Conservation (phyloP, 2,888 invertebrate genomes). For the Heliconius ethilla region DNA sequence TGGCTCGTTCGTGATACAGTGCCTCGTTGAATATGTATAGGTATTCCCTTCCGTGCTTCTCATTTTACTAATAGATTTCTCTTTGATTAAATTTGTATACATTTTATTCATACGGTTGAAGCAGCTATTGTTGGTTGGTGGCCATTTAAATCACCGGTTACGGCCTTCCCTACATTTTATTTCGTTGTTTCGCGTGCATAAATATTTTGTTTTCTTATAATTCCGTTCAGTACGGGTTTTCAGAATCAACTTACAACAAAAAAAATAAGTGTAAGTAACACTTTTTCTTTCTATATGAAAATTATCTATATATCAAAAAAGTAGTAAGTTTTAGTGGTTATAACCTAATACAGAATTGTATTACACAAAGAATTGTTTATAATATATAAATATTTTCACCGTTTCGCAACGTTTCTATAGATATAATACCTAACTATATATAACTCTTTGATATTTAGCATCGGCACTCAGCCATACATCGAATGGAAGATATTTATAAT, state of each 20-base stretch:
- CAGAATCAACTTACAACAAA: too few species aligned
- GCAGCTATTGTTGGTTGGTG: constrained; percentile 73
- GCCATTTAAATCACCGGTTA: constrained; percentile 69
- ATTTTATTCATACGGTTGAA: constrained; percentile 77
- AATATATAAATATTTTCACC: constrained; percentile 1
- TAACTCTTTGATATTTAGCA: constrained; percentile 72
- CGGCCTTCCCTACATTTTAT: constrained; percentile 58
- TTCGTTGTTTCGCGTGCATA: constrained; percentile 44
- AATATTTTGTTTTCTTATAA: constrained; percentile 46
- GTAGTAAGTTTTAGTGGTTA: too few species aligned
- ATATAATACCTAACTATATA: constrained; percentile 27
- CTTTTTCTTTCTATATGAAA: too few species aligned
- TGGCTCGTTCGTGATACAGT: constrained; percentile 81
- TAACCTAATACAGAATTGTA: too few species aligned
- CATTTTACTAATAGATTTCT: constrained; percentile 83
- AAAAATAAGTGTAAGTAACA: too few species aligned
- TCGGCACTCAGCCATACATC: constrained; percentile 63
- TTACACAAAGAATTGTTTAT: neutral
- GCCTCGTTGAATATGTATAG: constrained; percentile 82
- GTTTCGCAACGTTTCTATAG: neutral
- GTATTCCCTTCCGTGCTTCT: constrained; percentile 82
- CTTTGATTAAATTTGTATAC: constrained; percentile 82
- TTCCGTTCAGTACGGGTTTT: neutral
- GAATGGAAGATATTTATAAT: constrained; percentile 80
- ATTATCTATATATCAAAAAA: too few species aligned